Conservation (phyloP, 2,797 vertebrate species). For the Crenichthys baileyi region DNA sequence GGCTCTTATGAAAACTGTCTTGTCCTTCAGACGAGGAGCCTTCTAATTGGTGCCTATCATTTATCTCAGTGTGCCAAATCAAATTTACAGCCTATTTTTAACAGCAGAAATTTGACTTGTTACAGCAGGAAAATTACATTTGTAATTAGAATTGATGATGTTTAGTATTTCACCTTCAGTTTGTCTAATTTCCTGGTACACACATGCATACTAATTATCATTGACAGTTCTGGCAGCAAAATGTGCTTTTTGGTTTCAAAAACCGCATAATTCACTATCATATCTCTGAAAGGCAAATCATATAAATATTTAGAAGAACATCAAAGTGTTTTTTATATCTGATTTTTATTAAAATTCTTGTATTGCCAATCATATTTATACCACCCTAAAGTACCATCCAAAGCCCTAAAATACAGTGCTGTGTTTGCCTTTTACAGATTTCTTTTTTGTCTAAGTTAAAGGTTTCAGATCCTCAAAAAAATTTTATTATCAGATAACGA, state of each 20-base stretch:
- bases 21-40: constrained; percentile 14
- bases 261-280: neutral
- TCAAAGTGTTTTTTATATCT: neutral
- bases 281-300: neutral
- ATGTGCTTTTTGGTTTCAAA: constrained; percentile 19
- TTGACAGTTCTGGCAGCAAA: constrained; percentile 14
- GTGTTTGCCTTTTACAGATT: neutral
- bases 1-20: neutral
- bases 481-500: neutral
- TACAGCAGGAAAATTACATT: constrained; percentile 16
- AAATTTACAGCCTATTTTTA: constrained; percentile 6
- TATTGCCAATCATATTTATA: too few species aligned
- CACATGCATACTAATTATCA: constrained; percentile 2
- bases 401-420: neutral
- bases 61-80: constrained; percentile 12
- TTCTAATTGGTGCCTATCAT: constrained; percentile 21
- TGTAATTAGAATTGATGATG: constrained; percentile 27
- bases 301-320: neutral
- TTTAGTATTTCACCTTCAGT: constrained; percentile 21
- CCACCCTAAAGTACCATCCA: neutral
- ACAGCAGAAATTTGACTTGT: constrained; percentile 11
- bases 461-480: neutral
- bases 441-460: neutral
- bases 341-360: neutral
- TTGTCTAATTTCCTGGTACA: constrained; percentile 14